These are phyloP conservation scores for Eudorcas thomsonii DNA, from an alignment of 2,113 vertebrate species.

Conservation along the genomic window DNA sequence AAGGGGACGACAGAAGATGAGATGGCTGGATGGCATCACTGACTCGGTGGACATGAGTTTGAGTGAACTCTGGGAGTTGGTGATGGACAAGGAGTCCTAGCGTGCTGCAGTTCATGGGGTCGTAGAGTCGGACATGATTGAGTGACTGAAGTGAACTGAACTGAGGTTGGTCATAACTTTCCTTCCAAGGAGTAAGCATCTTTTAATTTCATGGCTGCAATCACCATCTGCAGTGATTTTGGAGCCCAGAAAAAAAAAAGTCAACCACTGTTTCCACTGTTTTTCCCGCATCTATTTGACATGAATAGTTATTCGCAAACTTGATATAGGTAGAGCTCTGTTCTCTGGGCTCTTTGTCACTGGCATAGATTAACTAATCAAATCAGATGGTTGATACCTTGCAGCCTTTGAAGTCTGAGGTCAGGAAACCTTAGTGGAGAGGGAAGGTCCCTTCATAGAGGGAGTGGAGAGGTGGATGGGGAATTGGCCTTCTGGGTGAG, in stretches of 20 bases:
- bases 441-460: background rate
- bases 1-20: too few relatives aligned
- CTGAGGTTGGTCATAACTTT: background rate
- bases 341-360: background rate
- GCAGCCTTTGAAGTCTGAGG: background rate
- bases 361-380: background rate
- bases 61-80: too few relatives aligned
- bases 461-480: accelerated
- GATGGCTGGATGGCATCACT: too few relatives aligned
- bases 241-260: background rate
- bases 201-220: background rate
- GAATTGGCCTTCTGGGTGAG: background rate
- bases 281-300: background rate
- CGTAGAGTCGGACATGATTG: too few relatives aligned
- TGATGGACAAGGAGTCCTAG: too few relatives aligned
- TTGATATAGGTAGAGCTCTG: background rate
- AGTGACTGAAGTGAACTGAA: too few relatives aligned
- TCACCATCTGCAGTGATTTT: background rate
- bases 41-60: accelerated
- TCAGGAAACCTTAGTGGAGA: background rate
- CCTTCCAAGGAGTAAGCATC: background rate
- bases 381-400: background rate
- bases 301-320: background rate
- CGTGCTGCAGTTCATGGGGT: too few relatives aligned
- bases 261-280: background rate